Base-by-base conservation (phyloP, 2,797 vertebrate species). In the Ptychobarbus kaznakovi region DNA sequence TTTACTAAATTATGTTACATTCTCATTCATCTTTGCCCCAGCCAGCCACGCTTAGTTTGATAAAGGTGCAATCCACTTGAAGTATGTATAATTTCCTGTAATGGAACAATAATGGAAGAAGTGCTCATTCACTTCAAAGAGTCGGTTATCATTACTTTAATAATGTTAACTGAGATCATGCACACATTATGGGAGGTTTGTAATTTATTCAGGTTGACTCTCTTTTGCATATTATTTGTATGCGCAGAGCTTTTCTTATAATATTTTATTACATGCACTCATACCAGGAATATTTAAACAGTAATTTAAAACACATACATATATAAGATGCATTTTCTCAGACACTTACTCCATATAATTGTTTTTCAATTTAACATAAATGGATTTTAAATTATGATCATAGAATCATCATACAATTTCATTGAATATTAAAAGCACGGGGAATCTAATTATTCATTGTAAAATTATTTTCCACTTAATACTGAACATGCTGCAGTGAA, bases 11-110 rank as follows among this genome's bases (percentile, higher is more conserved):
- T 66, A 89, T 80, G 28, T 44, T 58, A 69, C 78, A 75, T 72
- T 69, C 38, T 80, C 68, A 86, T 87, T 89, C 51, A 81, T 82
- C 86, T 87, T 82, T 75, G 78, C 79, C 58, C 51, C 32, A 16
- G 61, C 49, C 75, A 84, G 72, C 79, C 84, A 84, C 49, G 18
- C 44, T 42, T 53, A 72, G 80, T 81, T 78, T 83, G 40, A 81
- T 46, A 80, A 63, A 86, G 81, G 65, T 73, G 63, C 81, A 86
- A 73, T 83, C 44, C 80, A 86, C 72, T 58, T 83, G 77, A 86
- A 83, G 75, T 76, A 85, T 70, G 76, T 87, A 65, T 83, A 81
- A 86, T 89, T 86, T 81, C 46, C 81, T 83, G 42, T 83, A 89
- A 86, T 73, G 73, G 80, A 80, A 80, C 75, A 83, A 80, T 83